A percentile compares a stretch with the other conserved stretches of the same genome.
Evolutionary conservation across 2,113 vertebrate species (phyloP).

Genomic region (Chascanopsetta lugubris): DNA sequence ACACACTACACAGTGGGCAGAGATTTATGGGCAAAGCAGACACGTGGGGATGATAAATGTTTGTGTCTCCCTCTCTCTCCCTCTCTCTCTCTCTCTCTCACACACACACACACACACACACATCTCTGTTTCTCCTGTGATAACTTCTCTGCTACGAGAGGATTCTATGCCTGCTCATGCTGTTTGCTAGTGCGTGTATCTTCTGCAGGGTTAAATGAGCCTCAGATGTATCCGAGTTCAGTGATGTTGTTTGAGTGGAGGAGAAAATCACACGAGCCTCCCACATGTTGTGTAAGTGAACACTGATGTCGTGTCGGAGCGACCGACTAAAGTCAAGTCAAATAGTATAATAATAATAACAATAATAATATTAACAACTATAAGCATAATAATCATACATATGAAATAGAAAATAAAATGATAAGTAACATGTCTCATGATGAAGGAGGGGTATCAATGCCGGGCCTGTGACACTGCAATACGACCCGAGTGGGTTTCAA

Average conservation of each 20-base stretch:
- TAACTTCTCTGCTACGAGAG: not conserved
- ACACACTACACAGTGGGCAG: not conserved
- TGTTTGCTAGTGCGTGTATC: not conserved
- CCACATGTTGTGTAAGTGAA: not conserved
- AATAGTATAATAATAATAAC: too few species aligned
- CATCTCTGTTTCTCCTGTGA: not conserved
- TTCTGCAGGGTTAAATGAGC: not conserved
- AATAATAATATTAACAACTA: too few species aligned
- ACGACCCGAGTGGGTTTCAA: too few species aligned
- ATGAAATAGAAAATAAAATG: too few species aligned
- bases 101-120: not conserved
- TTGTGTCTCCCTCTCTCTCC: not conserved
- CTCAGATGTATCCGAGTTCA: not conserved
- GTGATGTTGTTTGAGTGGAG: not conserved
- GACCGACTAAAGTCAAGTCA: too few species aligned
- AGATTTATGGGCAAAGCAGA: constrained; percentile 15
- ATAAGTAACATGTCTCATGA: too few species aligned
- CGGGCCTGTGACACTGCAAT: too few species aligned
- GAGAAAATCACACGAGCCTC: not conserved
- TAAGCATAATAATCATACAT: too few species aligned
- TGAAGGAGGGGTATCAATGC: too few species aligned
- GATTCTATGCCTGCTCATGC: not conserved
- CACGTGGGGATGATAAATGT: constrained; percentile 21
- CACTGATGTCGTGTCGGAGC: too few species aligned
- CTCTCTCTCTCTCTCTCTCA: not conserved